A percentile compares a stretch with the other conserved stretches of the same genome.
These are phyloP conservation scores for Sinotaia quadrata DNA, from an alignment of 2,888 invertebrate genomes.

Conservation along the genomic window DNA sequence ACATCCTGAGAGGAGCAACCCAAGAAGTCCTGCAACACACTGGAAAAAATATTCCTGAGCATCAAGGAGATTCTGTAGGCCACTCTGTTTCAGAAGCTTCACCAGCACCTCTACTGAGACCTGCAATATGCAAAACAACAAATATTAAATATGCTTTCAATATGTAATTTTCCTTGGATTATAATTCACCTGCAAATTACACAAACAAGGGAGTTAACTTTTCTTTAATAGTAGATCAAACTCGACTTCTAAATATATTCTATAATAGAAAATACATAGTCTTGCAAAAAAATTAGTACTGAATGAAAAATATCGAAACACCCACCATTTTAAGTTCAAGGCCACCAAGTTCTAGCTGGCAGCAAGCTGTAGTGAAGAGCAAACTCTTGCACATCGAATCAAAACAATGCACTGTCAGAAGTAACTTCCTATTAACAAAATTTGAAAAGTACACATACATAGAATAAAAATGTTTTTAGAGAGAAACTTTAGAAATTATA, in stretches of 20 bases:
- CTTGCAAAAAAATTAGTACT: background rate
- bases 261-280: background rate
- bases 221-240: no score
- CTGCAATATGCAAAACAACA: conserved; percentile 36
- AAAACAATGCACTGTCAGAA: conserved; percentile 31
- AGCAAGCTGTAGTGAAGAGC: conserved; percentile 50
- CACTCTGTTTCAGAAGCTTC: conserved; percentile 28
- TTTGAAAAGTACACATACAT: background rate
- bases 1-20: conserved; percentile 46
- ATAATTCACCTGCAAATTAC: background rate
- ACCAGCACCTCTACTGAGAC: conserved; percentile 42
- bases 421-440: conserved; percentile 44
- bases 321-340: conserved; percentile 54
- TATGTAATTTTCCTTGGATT: background rate
- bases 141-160: background rate
- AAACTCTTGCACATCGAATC: conserved; percentile 30
- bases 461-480: background rate
- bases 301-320: background rate
- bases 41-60: conserved; percentile 51
- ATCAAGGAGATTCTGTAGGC: conserved; percentile 38
- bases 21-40: conserved; percentile 48
- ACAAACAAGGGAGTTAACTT: no score
- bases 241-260: no score
- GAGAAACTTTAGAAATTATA: background rate
- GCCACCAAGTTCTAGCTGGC: conserved; percentile 57